Base-by-base conservation (phyloP, 2,113 vertebrate species). In the Scophthalmus maximus region DNA sequence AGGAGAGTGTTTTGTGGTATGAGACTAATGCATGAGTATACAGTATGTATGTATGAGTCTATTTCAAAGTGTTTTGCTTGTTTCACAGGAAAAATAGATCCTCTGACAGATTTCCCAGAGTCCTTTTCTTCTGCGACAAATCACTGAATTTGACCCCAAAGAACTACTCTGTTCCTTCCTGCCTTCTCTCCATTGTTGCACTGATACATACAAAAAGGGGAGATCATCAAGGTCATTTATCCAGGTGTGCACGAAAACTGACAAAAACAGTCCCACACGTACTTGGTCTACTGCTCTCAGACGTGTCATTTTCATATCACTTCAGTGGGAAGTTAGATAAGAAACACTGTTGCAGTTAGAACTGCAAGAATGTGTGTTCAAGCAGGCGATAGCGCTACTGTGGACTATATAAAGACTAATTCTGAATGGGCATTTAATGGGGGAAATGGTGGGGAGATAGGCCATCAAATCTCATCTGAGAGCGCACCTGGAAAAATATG, bases 311-410 rank as follows among this genome's bases (percentile, higher is more conserved):
- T 61, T 74, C 59, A 56, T 83, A 74, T 81, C 69, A 40, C 51
- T 46, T 73, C 11, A 42, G 42, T 47, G 44, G 74, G 68, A 88
- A 82, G 51, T 69, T 12, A 62, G 84, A 90, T 83, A 84, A 82
- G 76, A 65, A 73, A 65, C 53, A 27, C 22, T 34, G 26, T 66
- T 20, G 67, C 26, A 61, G 47, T 17, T 65, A 23, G 32, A 65
- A 51, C 51, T 26, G 18, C 64, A 59, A 56, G 38, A 85, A 32
- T 38, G 22, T 65, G 42, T 73, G 79, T 78, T 89, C 71, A 65
- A 68, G 61, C 26, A 76, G 36, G 56, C n/a, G 65, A 85, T 77
- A 82, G 46, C 3, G 10, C 42, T 50, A 62, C 57, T 64, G 46
- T 36, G 61, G 66, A 71, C 10, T 26, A 57, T 27, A 82, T 80